Percentiles rank a stretch among this genome's conserved stretches.
These are phyloP conservation scores for Crotalus viridis DNA, from an alignment of 2,113 vertebrate species.

Conservation along the genomic window DNA sequence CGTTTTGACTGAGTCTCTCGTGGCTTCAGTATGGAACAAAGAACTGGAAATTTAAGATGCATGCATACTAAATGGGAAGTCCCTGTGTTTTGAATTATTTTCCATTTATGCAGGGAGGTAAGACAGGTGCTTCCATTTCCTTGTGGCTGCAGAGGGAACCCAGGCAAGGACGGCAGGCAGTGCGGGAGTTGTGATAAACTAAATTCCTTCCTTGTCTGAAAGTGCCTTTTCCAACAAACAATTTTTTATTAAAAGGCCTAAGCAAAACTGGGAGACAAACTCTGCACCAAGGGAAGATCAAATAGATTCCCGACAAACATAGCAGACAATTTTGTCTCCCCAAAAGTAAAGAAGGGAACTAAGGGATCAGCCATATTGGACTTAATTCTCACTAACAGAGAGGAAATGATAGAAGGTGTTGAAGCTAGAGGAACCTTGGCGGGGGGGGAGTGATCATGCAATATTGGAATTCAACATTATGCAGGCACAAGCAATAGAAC, in stretches of 20 bases:
- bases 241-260: neutral
- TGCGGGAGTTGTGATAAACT: neutral
- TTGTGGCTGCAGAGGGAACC: neutral
- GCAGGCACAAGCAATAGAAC: too few species aligned
- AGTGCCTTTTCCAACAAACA: neutral
- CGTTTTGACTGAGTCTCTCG: neutral
- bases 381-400: too few species aligned
- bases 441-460: too few species aligned
- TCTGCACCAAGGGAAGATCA: too few species aligned
- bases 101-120: neutral
- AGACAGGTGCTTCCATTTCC: neutral
- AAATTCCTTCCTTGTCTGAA: neutral
- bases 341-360: too few species aligned
- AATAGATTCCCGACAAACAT: too few species aligned
- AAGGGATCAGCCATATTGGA: too few species aligned
- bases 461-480: too few species aligned
- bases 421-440: too few species aligned
- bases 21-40: neutral
- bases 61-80: neutral
- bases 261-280: neutral
- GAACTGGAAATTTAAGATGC: neutral
- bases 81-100: neutral
- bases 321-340: too few species aligned
- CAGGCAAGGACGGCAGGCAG: neutral
- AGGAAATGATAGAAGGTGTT: too few species aligned